Evolutionary conservation across 1,140 invertebrate genomes (phyloP), one percentile per base, ranked within the genome.

Genomic region (Pachypeltis micranthus): DNA sequence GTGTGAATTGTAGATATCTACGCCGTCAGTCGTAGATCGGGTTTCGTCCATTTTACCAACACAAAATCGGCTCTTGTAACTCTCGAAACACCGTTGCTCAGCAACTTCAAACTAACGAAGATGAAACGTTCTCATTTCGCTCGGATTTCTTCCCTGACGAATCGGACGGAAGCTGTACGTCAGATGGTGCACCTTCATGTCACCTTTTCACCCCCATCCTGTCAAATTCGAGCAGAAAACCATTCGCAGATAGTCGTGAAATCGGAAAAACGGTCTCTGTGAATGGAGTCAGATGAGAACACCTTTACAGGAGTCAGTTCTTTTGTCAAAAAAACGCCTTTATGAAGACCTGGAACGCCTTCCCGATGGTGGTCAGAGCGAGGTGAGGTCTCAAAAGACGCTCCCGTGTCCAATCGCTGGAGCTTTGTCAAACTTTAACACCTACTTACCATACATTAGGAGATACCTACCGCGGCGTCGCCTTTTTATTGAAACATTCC

Each of bases 371-470:
- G 47, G 47, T 21, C 47, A 51, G 21, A 51, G 47, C 47, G 47
- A 21, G 21, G 47, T 16, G 47, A 21, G 47, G 47, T 21, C 19
- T 51, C 47, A 51, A 51, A 51, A 51, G 47, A 51, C 47, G 47
- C 12, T 51, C 47, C 47, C 47, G 47, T 51, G 47, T 51, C 47
- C 47, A 51, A 51, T 51, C 47, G 47, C 10, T 51, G 47, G 12
- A 51, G 47, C 47, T 51, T 51, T 51, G 47, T 51, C 47, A 51
- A 39, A 51, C 47, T 51, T 51, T 59, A 59, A 59, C 57, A 59
- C 57, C 57, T 59, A 59, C 57, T 59, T 59, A 59, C 57, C 57
- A 59, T 59, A 59, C 57, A 59, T 59, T 59, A 59, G 57, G 26
- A 31, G 26, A 25, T 27, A 28, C 57, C 57, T 59, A 59, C 57